Base-by-base conservation (phyloP, 2,113 vertebrate genomes). In the Varanus komodoensis region DNA sequence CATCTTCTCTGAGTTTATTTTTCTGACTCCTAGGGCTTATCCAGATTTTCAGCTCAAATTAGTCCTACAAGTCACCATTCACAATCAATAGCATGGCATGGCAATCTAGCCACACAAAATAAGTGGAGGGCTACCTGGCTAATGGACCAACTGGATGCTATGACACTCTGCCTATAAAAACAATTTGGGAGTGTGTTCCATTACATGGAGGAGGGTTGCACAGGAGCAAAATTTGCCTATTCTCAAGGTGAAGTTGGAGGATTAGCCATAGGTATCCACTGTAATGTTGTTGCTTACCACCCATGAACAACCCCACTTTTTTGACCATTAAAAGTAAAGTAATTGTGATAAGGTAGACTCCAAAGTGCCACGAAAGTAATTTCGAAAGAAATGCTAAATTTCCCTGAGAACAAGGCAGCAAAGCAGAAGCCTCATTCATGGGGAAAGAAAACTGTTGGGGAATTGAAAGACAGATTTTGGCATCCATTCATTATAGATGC, bases 21-120 rank as follows among this genome's bases (percentile, higher is more conserved):
- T 77, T 25, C 82, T 89, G 88, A 84, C 81, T 84, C 71, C 54
- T 74, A 32, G 69, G 80, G 87, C 87, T 89, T 89, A 89, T 67
- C 81, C 69, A 89, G 29, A 64, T 83, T 89, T 75, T 50, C 71
- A 64, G 71, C 69, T 84, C 81, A 64, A 84, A n/a, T 67, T 57
- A 84, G 81, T 87, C 34, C 52, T 64, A 78, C 73, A 79, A 29
- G 27, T 83, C 38, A 67, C 81, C 57, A 34, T 75, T 83, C 27
- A 83, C n/a, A 50, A 74, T 75, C 69, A 89, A 73, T 50, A 61
- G 44, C 21, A n/a, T 25, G 48, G 29, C 57, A 64, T 74, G 38
- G n/a, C 52, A 44, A 71, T 17, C 27, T 83, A 34, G 25, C 19
- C 8, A 50, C 34, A 48, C 29, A 64, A 34, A 80, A 68, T 68